Conservation (phyloP, 2,888 invertebrate species). For the Polietes domitor region DNA sequence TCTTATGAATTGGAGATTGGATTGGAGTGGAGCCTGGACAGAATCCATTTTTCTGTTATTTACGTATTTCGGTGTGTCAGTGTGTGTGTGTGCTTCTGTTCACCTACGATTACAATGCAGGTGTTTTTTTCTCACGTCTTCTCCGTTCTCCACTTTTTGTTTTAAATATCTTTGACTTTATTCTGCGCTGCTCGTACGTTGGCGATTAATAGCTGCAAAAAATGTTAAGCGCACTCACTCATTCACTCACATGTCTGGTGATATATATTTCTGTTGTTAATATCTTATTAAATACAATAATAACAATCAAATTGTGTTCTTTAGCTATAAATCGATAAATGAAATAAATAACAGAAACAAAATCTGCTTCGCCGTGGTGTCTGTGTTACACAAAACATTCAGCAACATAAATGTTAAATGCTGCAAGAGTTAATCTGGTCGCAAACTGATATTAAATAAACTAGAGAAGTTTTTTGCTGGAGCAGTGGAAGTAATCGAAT, state of each 20-base stretch:
- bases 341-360: slow-evolving; percentile 3
- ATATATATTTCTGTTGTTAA: slow-evolving; percentile 64
- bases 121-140: slow-evolving; percentile 68
- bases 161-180: slow-evolving; percentile 50
- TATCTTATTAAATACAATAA: slow-evolving; percentile 66
- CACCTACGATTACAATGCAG: slow-evolving; percentile 57
- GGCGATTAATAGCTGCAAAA: slow-evolving; percentile 29
- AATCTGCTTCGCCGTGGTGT: slow-evolving; percentile 36
- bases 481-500: too few relatives aligned
- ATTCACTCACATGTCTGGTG: slow-evolving; percentile 9
- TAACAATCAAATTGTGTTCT: slow-evolving; percentile 62
- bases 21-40: too few relatives aligned
- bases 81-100: not conserved
- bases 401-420: slow-evolving; percentile 3
- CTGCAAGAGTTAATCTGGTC: not conserved
- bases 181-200: not conserved
- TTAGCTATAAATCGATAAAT: slow-evolving; percentile 63
- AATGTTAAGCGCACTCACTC: slow-evolving; percentile 24
- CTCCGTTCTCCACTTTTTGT: slow-evolving; percentile 57
- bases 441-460: not conserved
- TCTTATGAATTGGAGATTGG: too few relatives aligned
- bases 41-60: too few relatives aligned
- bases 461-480: not conserved
- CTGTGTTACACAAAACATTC: slow-evolving; percentile 36
- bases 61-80: too few relatives aligned